Conservation (phyloP, 1,140 invertebrate genomes). For the Diorhabda sublineata region DNA sequence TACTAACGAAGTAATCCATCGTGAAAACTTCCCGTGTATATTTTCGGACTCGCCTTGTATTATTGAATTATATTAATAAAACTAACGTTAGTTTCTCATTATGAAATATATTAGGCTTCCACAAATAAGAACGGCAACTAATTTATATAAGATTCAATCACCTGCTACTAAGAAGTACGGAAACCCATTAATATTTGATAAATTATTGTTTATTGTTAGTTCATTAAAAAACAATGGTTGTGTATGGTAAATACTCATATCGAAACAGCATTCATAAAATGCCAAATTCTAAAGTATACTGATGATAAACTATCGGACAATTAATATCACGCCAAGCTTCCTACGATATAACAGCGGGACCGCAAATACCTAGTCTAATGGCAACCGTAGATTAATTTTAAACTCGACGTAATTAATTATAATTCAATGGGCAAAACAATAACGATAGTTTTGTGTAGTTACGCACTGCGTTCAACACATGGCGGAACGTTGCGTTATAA, state of each 20-base stretch:
- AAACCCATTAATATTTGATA: constrained; percentile 3
- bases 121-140: no score
- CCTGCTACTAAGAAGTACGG: no score
- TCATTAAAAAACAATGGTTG: constrained; percentile 16
- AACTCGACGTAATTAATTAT: constrained; percentile 14
- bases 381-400: constrained; percentile 16
- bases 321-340: constrained; percentile 17
- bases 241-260: constrained; percentile 6
- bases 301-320: constrained; percentile 14
- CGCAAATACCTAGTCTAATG: constrained; percentile 11
- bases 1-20: no score
- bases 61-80: no score
- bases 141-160: no score
- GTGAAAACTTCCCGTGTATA: no score
- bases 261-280: neutral
- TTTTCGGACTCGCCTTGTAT: no score
- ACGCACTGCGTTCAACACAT: constrained; percentile 4
- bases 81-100: no score
- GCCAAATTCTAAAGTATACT: constrained; percentile 10
- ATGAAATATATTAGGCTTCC: no score
- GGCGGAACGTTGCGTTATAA: neutral
- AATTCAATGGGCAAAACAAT: constrained; percentile 13
- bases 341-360: constrained; percentile 12
- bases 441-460: constrained; percentile 12
- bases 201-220: constrained; percentile 7